These are phyloP conservation scores for Coptodon rendalli DNA, from an alignment of 2,113 vertebrate species.

Conservation along the genomic window DNA sequence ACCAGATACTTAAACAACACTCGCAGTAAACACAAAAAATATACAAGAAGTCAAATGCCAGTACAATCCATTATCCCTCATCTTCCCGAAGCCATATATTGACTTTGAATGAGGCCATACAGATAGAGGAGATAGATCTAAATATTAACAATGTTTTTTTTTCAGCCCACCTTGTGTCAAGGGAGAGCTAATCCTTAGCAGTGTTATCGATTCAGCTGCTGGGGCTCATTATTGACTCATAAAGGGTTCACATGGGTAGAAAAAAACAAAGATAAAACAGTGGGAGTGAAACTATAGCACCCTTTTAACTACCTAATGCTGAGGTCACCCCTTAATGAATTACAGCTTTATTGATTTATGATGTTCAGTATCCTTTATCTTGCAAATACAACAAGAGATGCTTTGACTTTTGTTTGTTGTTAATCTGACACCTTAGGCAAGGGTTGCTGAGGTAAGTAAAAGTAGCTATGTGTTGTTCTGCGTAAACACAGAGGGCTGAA, in stretches of 20 bases:
- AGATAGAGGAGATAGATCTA: background rate
- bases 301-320: background rate
- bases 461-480: background rate
- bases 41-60: background rate
- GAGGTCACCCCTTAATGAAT: background rate
- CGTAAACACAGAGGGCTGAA: slow-evolving; percentile 7
- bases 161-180: slow-evolving; percentile 5
- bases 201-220: slow-evolving; percentile 31
- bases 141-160: background rate
- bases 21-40: background rate
- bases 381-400: background rate
- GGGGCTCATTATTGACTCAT: slow-evolving; percentile 48
- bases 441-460: background rate
- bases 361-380: background rate
- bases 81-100: background rate
- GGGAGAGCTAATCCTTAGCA: slow-evolving; percentile 33
- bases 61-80: background rate
- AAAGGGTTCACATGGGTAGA: slow-evolving; percentile 12
- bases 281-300: background rate
- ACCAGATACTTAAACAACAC: background rate
- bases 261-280: slow-evolving; percentile 14
- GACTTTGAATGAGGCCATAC: background rate
- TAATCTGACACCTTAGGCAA: background rate
- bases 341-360: background rate
- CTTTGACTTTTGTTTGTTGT: background rate